Percentiles rank a stretch among this genome's conserved stretches.
Conservation (phyloP, 2,888 invertebrate species). For the Cataglyphis rosenhaueri region DNA sequence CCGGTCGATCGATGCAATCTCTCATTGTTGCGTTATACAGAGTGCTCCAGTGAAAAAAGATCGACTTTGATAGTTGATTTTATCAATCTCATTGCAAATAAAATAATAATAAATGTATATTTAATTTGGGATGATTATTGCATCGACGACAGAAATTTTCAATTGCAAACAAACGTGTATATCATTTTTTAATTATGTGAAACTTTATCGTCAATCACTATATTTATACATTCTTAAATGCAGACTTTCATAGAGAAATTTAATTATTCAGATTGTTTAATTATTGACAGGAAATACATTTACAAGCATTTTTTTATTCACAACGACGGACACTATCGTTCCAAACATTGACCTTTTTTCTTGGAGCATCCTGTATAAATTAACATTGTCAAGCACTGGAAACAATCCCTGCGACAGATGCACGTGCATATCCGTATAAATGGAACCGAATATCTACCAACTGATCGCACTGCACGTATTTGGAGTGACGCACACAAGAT, state of each 20-base stretch:
- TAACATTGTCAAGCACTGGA: slow-evolving; percentile 53
- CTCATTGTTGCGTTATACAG: slow-evolving; percentile 28
- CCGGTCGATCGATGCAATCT: slow-evolving; percentile 30
- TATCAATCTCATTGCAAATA: background rate
- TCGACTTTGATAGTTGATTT: slow-evolving; percentile 22
- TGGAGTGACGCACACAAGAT: slow-evolving; percentile 52
- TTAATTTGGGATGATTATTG: background rate
- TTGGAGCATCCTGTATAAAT: background rate
- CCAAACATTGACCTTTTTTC: slow-evolving; percentile 10
- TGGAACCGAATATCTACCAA: slow-evolving; percentile 15
- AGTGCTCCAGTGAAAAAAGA: slow-evolving; percentile 1
- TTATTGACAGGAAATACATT: background rate
- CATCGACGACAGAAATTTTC: background rate
- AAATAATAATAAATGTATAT: background rate
- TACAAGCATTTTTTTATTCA: background rate
- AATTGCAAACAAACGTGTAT: background rate
- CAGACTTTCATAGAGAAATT: background rate
- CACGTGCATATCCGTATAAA: slow-evolving; percentile 55
- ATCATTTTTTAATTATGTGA: background rate
- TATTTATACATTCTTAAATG: background rate
- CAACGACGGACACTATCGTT: background rate
- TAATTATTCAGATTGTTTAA: background rate
- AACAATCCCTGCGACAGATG: slow-evolving; percentile 63
- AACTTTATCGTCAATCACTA: background rate
- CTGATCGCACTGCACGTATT: slow-evolving; percentile 37